phyloP scores from a whole-genome alignment of 2,888 invertebrate genomes.

The Oasisia sp. region DNA sequence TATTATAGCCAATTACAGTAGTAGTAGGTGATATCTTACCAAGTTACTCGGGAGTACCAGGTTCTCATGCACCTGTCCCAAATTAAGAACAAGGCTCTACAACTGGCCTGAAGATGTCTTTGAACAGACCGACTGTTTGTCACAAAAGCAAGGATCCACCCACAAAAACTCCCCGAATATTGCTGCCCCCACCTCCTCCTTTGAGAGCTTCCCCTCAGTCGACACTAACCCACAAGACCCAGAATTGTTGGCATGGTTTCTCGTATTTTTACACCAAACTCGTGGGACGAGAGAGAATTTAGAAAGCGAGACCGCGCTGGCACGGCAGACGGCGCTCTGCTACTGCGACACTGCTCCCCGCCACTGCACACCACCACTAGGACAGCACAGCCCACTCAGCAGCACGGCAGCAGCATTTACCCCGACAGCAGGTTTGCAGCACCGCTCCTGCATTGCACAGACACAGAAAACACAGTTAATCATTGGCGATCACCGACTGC shows the following conservation, averaged over 20 bases:
- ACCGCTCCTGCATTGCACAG: slow-evolving; percentile 17
- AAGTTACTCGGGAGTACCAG: too few species aligned
- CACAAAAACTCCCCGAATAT: not conserved
- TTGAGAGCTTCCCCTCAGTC: not conserved
- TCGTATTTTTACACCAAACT: not conserved
- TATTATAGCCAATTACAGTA: too few species aligned
- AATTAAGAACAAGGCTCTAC: not conserved
- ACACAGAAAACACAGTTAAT: slow-evolving; percentile 17
- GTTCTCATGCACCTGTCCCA: too few species aligned
- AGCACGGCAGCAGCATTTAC: slow-evolving; percentile 17
- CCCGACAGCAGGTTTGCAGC: slow-evolving; percentile 17
- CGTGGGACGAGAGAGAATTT: not conserved
- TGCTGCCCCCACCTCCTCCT: not conserved
- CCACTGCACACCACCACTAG: not conserved
- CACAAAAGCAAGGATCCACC: not conserved
- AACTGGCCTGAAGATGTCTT: not conserved
- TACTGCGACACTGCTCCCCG: slow-evolving; percentile 17
- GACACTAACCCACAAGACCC: not conserved
- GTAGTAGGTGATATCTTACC: too few species aligned
- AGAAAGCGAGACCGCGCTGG: not conserved
- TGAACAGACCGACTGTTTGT: not conserved
- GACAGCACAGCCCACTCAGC: slow-evolving; percentile 17
- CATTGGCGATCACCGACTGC: not conserved
- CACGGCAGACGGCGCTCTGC: slow-evolving; percentile 12
- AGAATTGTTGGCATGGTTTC: not conserved